phyloP scores from a whole-genome alignment of 2,888 invertebrate species.

The Noctua pronuba region DNA sequence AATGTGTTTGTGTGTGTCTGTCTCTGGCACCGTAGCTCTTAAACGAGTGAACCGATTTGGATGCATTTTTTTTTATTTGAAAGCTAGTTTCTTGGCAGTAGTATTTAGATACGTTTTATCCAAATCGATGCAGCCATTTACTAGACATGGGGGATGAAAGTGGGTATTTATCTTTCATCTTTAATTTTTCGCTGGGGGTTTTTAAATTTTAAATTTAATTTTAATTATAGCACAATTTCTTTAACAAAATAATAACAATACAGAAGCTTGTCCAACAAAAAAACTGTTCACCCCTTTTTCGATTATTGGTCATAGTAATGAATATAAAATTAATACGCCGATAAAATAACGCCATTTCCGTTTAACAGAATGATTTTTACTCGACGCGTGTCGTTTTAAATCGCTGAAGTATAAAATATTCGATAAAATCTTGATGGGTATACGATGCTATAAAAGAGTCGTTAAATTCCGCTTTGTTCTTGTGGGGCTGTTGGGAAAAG shows the following conservation, averaged over 20 bases:
- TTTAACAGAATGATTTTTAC: background rate
- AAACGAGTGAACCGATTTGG: too few relatives aligned
- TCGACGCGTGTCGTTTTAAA: constrained; percentile 14
- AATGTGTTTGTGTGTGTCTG: too few relatives aligned
- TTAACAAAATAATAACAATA: background rate
- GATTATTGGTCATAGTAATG: background rate
- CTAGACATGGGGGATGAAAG: too few relatives aligned
- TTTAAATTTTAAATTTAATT: too few relatives aligned
- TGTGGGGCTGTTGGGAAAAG: background rate
- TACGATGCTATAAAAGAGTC: constrained; percentile 12
- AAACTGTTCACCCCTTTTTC: background rate
- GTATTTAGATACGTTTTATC: too few relatives aligned
- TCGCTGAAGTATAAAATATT: constrained; percentile 22
- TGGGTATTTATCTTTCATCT: too few relatives aligned
- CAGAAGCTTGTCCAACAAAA: background rate
- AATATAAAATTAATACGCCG: constrained; percentile 2
- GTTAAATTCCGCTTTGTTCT: background rate
- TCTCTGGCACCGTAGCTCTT: too few relatives aligned
- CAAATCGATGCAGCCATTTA: too few relatives aligned
- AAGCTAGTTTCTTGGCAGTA: too few relatives aligned
- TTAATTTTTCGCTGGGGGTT: too few relatives aligned
- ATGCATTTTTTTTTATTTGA: too few relatives aligned
- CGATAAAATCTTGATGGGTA: constrained; percentile 32
- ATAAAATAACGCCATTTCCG: constrained; percentile 9
- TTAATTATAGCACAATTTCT: too few relatives aligned